Base-by-base conservation (phyloP, 2,888 invertebrate species). In the Tetranychus piercei region DNA sequence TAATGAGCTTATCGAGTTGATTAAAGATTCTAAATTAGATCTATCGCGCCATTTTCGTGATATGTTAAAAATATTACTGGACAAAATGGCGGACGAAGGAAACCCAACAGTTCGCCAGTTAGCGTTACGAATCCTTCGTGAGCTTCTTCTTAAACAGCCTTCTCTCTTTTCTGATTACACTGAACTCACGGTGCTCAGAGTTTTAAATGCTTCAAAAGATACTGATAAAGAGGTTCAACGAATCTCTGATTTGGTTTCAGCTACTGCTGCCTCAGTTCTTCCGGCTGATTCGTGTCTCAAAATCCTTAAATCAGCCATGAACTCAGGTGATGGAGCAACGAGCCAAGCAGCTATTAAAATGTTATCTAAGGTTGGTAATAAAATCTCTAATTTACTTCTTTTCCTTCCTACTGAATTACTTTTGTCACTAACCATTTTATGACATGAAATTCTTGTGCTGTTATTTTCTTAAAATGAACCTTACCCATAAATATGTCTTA, bases 331-430 rank as follows among this genome's bases (percentile, higher is more conserved):
- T 23, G 91, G 88, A 84, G 94, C 94, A 1, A 87, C 90, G 75
- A 91, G 93, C 81, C 87, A 94, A 82, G 93, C 92, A 78, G 94
- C 94, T 76, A 89, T 95, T 73, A 95, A 95, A 85, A 89, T 95
- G 85, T 86, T 93, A 70, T 89, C 90, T 15, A 81, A 80, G 78
- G 80, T 80, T 45, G 6, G 22, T 72, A n/a, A 18, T 44, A 7
- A 43, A 18, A 22, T 20, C 11, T 1, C 11, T 44, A 18, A 72
- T 11, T 43, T 18, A 18, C n/a, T 44, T 44, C n/a, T 43, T 72
- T 70, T 15, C 70, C 15, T 70, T 71, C 43, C 43, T 71, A n/a
- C 23, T 71, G 20, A 22, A 18, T 20, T 8, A 6, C 20, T 11
- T 7, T 23, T 18, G 20, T 71, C 23, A 18, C 71, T 71, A 22